A percentile compares a stretch with the other conserved stretches of the same genome.
phyloP scores from a whole-genome alignment of 2,797 vertebrate species.

The Rachycentron canadum region DNA sequence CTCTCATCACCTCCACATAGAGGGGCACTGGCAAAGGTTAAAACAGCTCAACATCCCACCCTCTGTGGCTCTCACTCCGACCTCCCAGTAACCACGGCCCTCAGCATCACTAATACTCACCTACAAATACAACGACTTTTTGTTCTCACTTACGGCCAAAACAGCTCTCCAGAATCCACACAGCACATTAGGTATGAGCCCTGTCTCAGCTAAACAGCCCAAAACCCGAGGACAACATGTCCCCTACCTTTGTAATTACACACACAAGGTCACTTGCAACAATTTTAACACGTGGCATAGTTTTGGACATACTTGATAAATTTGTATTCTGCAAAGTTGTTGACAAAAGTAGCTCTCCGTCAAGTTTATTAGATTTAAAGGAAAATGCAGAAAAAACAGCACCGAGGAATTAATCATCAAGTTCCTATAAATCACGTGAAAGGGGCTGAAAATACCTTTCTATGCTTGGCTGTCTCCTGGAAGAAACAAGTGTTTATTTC shows the following conservation, averaged over 20 bases:
- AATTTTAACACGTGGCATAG: constrained; percentile 43
- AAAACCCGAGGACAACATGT: constrained; percentile 41
- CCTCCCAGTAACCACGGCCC: constrained; percentile 69
- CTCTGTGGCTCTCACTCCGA: constrained; percentile 70
- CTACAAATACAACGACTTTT: constrained; percentile 66
- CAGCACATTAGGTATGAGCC: constrained; percentile 24
- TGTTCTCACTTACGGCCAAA: constrained; percentile 63
- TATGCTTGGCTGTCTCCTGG: constrained; percentile 33
- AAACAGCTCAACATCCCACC: constrained; percentile 90
- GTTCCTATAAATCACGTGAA: constrained; percentile 63
- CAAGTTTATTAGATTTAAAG: constrained; percentile 73
- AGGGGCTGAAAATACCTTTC: constrained; percentile 39
- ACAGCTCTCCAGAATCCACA: constrained; percentile 48
- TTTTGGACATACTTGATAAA: constrained; percentile 36
- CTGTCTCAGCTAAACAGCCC: constrained; percentile 34
- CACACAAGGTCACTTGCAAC: constrained; percentile 54
- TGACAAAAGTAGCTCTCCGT: constrained; percentile 71
- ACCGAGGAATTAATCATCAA: constrained; percentile 49
- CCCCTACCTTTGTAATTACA: constrained; percentile 41
- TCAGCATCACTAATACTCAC: constrained; percentile 69
- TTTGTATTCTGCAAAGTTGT: constrained; percentile 42
- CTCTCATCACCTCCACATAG: constrained; percentile 93
- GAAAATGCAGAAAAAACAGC: constrained; percentile 50
- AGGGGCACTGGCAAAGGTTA: constrained; percentile 97
- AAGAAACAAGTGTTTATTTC: constrained; percentile 53